Percentiles rank a stretch among this genome's conserved stretches.
These are phyloP conservation scores for Rhynchophorus ferrugineus DNA, from an alignment of 1,140 invertebrate species.

Conservation along the genomic window DNA sequence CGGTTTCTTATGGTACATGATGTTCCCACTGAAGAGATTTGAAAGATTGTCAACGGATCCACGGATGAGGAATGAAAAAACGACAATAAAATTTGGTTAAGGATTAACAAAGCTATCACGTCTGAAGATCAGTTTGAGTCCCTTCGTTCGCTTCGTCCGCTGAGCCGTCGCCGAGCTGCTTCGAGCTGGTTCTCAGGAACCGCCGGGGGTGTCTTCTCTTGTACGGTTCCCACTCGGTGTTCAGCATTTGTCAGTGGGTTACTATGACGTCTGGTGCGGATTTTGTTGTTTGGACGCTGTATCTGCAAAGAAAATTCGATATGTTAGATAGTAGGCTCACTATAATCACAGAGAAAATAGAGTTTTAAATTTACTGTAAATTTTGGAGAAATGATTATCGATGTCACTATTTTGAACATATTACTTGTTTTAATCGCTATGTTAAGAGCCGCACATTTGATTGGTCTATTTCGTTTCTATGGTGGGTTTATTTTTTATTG, in stretches of 20 bases:
- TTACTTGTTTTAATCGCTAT: too few relatives aligned
- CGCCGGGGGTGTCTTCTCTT: slow-evolving; percentile 49
- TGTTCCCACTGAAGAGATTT: too few relatives aligned
- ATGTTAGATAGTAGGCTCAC: background rate
- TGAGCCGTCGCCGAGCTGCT: background rate
- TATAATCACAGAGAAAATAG: too few relatives aligned
- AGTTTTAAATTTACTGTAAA: too few relatives aligned
- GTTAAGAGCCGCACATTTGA: too few relatives aligned
- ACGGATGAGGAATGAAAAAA: background rate
- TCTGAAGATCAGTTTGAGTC: slow-evolving; percentile 29
- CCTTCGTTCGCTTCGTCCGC: slow-evolving; percentile 16
- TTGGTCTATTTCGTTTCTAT: too few relatives aligned
- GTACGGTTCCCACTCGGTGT: slow-evolving; percentile 50
- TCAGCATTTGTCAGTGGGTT: slow-evolving; percentile 61
- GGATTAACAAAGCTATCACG: slow-evolving; percentile 11
- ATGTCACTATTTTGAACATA: too few relatives aligned
- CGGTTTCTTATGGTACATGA: too few relatives aligned
- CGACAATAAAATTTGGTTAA: slow-evolving; percentile 7
- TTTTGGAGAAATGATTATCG: too few relatives aligned
- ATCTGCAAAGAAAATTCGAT: slow-evolving; percentile 29
- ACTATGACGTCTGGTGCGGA: slow-evolving; percentile 82
- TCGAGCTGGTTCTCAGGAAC: slow-evolving; percentile 30
- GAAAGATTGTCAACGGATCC: slow-evolving; percentile 15
- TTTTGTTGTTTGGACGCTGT: slow-evolving; percentile 70
- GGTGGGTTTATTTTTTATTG: too few relatives aligned